Evolutionary conservation across 2,113 vertebrate genomes (phyloP), one percentile per base, ranked within the genome.

Genomic region (Pluvianellus socialis): DNA sequence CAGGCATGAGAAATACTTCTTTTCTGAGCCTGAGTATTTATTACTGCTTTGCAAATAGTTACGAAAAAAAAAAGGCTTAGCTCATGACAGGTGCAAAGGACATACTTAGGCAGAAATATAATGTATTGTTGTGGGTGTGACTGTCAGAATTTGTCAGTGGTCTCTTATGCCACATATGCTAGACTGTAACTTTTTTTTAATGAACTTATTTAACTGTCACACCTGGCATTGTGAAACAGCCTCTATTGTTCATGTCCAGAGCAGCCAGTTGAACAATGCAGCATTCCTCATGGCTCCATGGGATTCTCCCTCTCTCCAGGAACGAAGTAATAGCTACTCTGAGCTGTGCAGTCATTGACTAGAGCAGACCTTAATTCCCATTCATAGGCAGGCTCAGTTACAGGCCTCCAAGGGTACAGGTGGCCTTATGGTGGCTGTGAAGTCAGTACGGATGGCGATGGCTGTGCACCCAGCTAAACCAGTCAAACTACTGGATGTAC

Each of bases 21-120:
- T 98, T 97, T 91, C 94, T 91, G 95, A 97, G 97, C 98, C 98
- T 96, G 92, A 97, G 80, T 97, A 97, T 98, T 97, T 98, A 97
- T 96, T 95, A 96, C 70, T 90, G 66, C 93, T 97, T 98, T 97
- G 96, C 95, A 96, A 92, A 95, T 88, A 98, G 87, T 91, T 80
- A 88, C 91, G 95, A 80, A 83, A 63, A 75, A 50, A 66, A 68
- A 62, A 96, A 94, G 66, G 88, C 94, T 98, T 96, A 79, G 76
- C 49, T 93, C 50, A 92, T 83, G 92, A 94, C 86, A 96, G 88
- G 83, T 95, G 86, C 77, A 97, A 93, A 88, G 86, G 92, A 66
- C 52, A 58, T 92, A 74, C n/a, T 92, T 91, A 94, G 85, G 86
- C 83, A 95, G 92, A 96, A 95, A 92, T 94, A 83, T 70, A 92